Conservation (phyloP, 2,113 vertebrate genomes). For the Ellobius talpinus region DNA sequence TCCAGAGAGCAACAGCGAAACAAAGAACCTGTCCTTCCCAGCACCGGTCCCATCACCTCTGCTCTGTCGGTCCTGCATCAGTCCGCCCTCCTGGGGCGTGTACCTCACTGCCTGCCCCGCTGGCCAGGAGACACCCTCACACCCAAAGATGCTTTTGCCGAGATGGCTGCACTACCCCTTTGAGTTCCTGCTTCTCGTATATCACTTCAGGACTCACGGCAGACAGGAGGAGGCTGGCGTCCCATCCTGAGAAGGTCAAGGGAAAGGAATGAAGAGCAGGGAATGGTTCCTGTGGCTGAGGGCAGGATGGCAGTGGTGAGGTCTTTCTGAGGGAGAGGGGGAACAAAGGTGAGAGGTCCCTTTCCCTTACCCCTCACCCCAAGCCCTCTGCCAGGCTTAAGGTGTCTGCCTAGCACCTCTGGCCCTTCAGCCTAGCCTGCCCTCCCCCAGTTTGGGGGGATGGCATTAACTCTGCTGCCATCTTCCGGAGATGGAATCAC, state of each 20-base stretch:
- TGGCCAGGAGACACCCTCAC: conserved; percentile 70
- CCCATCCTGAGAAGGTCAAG: conserved; percentile 8
- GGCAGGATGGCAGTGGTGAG: neutral
- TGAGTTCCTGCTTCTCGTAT: conserved; percentile 63
- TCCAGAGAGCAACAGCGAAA: conserved; percentile 79
- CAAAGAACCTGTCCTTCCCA: conserved; percentile 76
- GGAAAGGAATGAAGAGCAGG: neutral
- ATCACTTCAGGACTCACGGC: conserved; percentile 62
- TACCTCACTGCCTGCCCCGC: conserved; percentile 77
- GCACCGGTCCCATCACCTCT: conserved; percentile 53
- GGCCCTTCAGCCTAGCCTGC: neutral
- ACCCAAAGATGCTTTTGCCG: conserved; percentile 83
- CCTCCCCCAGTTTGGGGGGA: neutral
- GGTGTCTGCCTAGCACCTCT: conserved; percentile 29
- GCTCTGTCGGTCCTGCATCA: conserved; percentile 19
- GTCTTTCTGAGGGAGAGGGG: neutral
- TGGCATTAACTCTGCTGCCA: conserved; percentile 54
- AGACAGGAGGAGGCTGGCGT: conserved; percentile 3
- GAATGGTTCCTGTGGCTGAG: neutral
- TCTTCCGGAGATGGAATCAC: conserved; percentile 39
- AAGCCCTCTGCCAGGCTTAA: conserved; percentile 11
- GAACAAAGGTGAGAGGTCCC: neutral
- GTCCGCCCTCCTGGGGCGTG: conserved; percentile 67
- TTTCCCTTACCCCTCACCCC: neutral
- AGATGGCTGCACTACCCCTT: conserved; percentile 68